Evolutionary conservation across 1,140 invertebrate genomes (phyloP).

Genomic region (Drosophila nigrodunni): DNA sequence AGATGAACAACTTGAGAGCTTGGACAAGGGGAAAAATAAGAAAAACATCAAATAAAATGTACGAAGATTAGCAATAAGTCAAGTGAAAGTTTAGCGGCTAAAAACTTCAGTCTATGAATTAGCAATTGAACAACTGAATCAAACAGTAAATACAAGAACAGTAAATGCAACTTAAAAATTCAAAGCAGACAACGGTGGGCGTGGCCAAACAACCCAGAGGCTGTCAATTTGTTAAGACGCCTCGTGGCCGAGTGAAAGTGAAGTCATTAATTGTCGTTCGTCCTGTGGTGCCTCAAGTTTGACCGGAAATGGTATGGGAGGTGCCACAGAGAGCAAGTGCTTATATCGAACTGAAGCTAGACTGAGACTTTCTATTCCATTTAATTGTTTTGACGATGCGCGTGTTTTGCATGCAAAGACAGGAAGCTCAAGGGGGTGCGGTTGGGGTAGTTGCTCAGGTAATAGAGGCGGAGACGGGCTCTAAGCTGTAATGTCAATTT

Average conservation of each 20-base stretch:
- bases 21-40: too few relatives aligned
- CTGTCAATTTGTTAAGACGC: slow-evolving; percentile 54
- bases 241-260: slow-evolving; percentile 28
- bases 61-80: neutral
- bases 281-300: slow-evolving; percentile 13
- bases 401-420: slow-evolving; percentile 71
- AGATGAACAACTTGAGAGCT: too few relatives aligned
- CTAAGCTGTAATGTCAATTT: slow-evolving; percentile 59
- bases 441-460: neutral
- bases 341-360: slow-evolving; percentile 50
- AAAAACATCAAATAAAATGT: too few relatives aligned
- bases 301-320: neutral
- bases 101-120: too few relatives aligned
- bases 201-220: slow-evolving; percentile 22
- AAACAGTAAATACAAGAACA: neutral
- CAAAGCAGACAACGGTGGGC: slow-evolving; percentile 31
- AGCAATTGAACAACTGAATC: neutral
- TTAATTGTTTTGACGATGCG: slow-evolving; percentile 71
- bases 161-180: slow-evolving; percentile 26
- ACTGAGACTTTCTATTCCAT: slow-evolving; percentile 47
- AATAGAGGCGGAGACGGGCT: neutral
- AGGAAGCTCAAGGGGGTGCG: neutral
- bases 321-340: neutral
- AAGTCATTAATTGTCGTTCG: slow-evolving; percentile 67
- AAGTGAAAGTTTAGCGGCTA: neutral